Conservation (phyloP, 2,113 vertebrate genomes). For the Ctenodactylus gundi region DNA sequence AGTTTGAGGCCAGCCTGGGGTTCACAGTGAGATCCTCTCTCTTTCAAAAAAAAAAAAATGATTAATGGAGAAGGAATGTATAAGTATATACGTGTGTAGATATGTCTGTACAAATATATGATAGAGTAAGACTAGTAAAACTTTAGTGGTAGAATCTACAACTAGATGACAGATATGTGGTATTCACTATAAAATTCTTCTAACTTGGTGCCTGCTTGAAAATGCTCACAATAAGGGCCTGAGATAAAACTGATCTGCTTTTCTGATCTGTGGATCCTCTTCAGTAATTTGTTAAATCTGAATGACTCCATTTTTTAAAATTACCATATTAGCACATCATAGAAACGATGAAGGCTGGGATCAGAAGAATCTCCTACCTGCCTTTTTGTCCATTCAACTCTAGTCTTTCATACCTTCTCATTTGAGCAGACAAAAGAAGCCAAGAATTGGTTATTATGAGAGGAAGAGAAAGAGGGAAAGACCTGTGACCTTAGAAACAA, state of each 20-base stretch:
- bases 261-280: background rate
- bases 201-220: slow-evolving; percentile 10
- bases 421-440: slow-evolving; percentile 62
- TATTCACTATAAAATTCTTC: slow-evolving; percentile 41
- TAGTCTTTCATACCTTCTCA: slow-evolving; percentile 58
- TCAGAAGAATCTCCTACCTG: slow-evolving; percentile 49
- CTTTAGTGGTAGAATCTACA: slow-evolving; percentile 25
- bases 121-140: background rate
- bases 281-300: background rate
- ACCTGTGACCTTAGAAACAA: slow-evolving; percentile 31
- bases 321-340: slow-evolving; percentile 16
- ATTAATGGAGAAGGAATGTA: background rate
- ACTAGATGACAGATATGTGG: background rate
- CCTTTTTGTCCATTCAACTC: slow-evolving; percentile 52
- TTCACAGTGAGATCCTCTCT: too few relatives aligned
- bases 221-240: slow-evolving; percentile 16
- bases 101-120: background rate
- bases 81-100: background rate
- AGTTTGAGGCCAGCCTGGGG: too few relatives aligned
- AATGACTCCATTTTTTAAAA: slow-evolving; percentile 28
- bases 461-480: background rate
- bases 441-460: slow-evolving; percentile 54
- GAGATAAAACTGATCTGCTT: background rate
- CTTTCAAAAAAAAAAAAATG: too few relatives aligned
- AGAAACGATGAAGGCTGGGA: slow-evolving; percentile 16